Conservation (phyloP, 1,140 invertebrate species). For the Papilio polyxenes region DNA sequence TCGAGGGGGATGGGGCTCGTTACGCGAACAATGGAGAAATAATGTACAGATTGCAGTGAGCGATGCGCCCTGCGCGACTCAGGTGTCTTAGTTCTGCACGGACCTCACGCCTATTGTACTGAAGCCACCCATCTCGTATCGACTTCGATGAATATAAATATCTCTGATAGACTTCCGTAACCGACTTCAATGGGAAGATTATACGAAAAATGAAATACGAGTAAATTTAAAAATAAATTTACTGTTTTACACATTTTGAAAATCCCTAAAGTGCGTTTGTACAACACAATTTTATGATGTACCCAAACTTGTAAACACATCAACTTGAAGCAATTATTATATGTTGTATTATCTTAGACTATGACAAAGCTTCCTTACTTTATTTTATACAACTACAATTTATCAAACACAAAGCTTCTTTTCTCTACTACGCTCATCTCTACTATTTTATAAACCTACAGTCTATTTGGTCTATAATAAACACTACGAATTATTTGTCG, state of each 20-base stretch:
- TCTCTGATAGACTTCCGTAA: not conserved
- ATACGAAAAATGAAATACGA: not conserved
- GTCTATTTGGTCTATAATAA: not conserved
- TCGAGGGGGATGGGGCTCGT: conserved; percentile 69
- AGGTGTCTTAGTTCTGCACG: conserved; percentile 72
- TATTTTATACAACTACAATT: not conserved
- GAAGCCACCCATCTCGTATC: conserved; percentile 35
- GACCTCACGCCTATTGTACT: conserved; percentile 66
- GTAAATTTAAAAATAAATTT: not conserved
- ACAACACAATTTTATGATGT: not conserved
- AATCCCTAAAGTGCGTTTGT: not conserved
- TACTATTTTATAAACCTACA: not conserved
- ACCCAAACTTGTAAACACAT: no score
- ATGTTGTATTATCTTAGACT: not conserved
- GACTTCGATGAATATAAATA: conserved; percentile 10
- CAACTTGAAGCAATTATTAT: not conserved
- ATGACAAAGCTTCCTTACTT: not conserved
- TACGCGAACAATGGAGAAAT: conserved; percentile 81
- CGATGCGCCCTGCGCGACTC: conserved; percentile 78
- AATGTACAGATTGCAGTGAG: conserved; percentile 81
- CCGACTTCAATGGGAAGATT: not conserved
- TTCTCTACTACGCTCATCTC: not conserved
- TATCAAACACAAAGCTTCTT: not conserved
- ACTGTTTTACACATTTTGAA: not conserved
- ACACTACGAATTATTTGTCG: not conserved